Percentiles rank a stretch among this genome's conserved stretches.
Conservation (phyloP, 2,113 vertebrate species). For the Gymnogyps californianus region DNA sequence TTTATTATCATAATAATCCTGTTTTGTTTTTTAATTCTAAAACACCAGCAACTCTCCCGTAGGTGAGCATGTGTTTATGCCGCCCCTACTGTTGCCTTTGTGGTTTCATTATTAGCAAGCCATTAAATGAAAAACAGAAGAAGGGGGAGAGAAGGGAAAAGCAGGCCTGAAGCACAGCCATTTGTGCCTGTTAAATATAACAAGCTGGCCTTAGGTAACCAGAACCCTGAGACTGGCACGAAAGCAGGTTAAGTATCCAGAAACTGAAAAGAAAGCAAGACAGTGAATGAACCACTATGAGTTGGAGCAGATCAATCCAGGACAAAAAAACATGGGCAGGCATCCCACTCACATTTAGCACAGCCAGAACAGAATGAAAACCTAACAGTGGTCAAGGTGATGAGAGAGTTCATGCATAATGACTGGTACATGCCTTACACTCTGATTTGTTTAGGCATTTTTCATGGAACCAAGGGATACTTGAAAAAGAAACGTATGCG, state of each 20-base stretch:
- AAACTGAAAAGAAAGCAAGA: conserved; percentile 31
- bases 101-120: conserved; percentile 67
- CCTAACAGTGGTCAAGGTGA: conserved; percentile 45
- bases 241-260: conserved; percentile 29
- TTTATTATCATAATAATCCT: conserved; percentile 37
- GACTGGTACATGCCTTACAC: background rate
- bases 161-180: conserved; percentile 33
- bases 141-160: background rate
- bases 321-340: conserved; percentile 7
- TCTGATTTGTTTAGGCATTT: background rate
- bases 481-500: background rate
- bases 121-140: conserved; percentile 61
- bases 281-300: background rate
- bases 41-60: conserved; percentile 42
- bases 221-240: conserved; percentile 31
- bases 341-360: conserved; percentile 39
- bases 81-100: conserved; percentile 65
- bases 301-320: background rate
- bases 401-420: background rate
- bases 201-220: conserved; percentile 38
- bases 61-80: conserved; percentile 63
- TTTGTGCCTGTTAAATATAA: conserved; percentile 58
- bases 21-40: conserved; percentile 14
- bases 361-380: conserved; percentile 39
- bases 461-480: background rate